Base-by-base conservation (phyloP, 2,888 invertebrate species). In the Yponomeuta evonymella region DNA sequence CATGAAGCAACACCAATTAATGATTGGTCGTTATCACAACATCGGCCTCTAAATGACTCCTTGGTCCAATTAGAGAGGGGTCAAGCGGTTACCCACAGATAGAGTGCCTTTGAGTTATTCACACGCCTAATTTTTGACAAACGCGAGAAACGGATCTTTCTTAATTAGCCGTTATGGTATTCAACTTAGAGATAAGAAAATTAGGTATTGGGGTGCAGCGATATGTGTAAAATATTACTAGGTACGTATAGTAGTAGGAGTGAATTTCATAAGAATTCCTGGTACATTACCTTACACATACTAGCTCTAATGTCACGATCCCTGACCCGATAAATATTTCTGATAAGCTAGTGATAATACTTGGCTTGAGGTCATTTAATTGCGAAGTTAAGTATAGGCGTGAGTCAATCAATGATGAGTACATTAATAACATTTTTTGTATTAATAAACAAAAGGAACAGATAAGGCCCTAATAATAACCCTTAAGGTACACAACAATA, bases 51-150 rank as follows among this genome's bases (percentile, higher is more conserved):
- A 71, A 79, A 81, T 80, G 74, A 65, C 65, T 83, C 83, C 84
- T 84, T 83, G 87, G 78, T 80, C 87, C 79, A 87, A 85, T 87
- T 87, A 85, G 75, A 79, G 72, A 75, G 71, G 83, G 86, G 82
- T 85, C 85, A 84, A 70, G 6, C 43, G 67, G 67, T 48, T 65
- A 65, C 51, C 8, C 12, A 15, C 51, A 12, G 51, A 58, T 58
- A 58, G 2, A 12, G 15, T 58, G 43, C 43, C 43, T 58, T 15
- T 58, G 51, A 15, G 51, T 58, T 12, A 15, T 58, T 58, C 51
- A 58, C 51, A 58, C 51, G 51, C 51, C 51, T 58, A 58, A 58
- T 15, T 58, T 15, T 3, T 12, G 5, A 58, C 51, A 58, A 58
- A 15, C 15, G 12, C 15, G 51, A 12, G 12, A 58, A 58, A 15